Conservation (phyloP, 2,113 vertebrate species). For the Trogon surrucura region DNA sequence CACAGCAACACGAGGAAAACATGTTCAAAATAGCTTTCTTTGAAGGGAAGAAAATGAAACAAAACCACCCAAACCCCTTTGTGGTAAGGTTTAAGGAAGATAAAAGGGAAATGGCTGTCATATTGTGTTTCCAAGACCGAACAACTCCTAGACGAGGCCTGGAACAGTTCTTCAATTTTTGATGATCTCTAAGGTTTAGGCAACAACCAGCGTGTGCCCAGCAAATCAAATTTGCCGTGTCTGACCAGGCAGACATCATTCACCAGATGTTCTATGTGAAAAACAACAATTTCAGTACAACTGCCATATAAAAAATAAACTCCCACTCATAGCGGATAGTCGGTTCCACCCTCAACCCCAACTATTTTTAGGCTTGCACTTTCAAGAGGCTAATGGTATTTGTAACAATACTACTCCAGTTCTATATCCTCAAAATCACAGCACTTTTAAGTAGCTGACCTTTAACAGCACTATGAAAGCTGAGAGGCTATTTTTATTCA, state of each 20-base stretch:
- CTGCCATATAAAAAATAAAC: not conserved
- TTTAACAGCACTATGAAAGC: slow-evolving; percentile 45
- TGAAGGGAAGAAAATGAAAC: not conserved
- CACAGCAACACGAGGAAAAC: not conserved
- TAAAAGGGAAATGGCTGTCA: not conserved
- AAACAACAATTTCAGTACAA: not conserved
- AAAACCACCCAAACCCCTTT: not conserved
- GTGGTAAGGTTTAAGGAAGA: not conserved
- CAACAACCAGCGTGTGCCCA: not conserved
- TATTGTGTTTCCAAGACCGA: not conserved
- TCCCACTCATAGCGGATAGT: not conserved
- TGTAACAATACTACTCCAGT: not conserved
- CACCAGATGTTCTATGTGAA: not conserved
- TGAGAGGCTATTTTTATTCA: slow-evolving; percentile 42
- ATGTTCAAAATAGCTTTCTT: not conserved
- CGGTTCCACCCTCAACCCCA: not conserved
- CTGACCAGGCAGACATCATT: not conserved
- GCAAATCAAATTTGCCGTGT: not conserved
- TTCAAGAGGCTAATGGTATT: slow-evolving; percentile 12
- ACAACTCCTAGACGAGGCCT: not conserved
- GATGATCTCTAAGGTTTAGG: not conserved
- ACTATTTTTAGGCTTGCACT: slow-evolving; percentile 20
- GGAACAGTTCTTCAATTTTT: not conserved
- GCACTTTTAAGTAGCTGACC: slow-evolving; percentile 29
- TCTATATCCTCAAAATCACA: slow-evolving; percentile 10